These are phyloP conservation scores for Beroe forskalii DNA, from an alignment of 37 sponge, comb jelly and placozoan genomes.

Conservation along the genomic window DNA sequence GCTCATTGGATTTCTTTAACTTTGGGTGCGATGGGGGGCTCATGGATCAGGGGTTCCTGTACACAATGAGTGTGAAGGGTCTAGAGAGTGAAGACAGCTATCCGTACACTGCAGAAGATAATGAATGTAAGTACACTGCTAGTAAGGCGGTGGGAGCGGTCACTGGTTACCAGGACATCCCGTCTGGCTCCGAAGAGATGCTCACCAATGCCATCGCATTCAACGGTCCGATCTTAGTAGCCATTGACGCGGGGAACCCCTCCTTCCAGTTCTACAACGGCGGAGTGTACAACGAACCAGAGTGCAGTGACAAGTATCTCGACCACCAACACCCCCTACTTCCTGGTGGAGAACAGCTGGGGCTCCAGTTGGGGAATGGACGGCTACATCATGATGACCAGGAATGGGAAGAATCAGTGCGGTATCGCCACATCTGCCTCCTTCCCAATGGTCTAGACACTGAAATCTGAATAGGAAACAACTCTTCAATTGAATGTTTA, in stretches of 20 bases:
- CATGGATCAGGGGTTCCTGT: conserved; percentile 80
- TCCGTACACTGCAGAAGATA: conserved; percentile 82
- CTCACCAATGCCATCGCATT: conserved; percentile 74
- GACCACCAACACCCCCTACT: conserved; percentile 81
- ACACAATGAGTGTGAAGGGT: conserved; percentile 79
- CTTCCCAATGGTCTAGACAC: conserved; percentile 59
- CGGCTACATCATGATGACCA: conserved; percentile 73
- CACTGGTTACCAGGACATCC: conserved; percentile 71
- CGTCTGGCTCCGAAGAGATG: conserved; percentile 70
- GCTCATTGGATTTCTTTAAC: conserved; percentile 80
- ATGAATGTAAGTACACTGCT: conserved; percentile 70
- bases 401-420: conserved; percentile 71
- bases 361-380: conserved; percentile 69
- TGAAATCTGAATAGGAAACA: too few relatives aligned
- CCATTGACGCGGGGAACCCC: conserved; percentile 80
- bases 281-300: conserved; percentile 83
- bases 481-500: too few relatives aligned
- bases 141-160: conserved; percentile 71
- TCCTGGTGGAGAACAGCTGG: conserved; percentile 90
- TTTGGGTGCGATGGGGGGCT: conserved; percentile 95
- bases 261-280: conserved; percentile 74
- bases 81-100: conserved; percentile 88
- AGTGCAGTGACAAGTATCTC: conserved; percentile 77
- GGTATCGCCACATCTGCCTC: conserved; percentile 69
- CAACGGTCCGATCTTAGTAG: conserved; percentile 88